A percentile compares a stretch with the other conserved stretches of the same genome.
phyloP scores from a whole-genome alignment of 1,140 invertebrate genomes.

The Planococcus citri region DNA sequence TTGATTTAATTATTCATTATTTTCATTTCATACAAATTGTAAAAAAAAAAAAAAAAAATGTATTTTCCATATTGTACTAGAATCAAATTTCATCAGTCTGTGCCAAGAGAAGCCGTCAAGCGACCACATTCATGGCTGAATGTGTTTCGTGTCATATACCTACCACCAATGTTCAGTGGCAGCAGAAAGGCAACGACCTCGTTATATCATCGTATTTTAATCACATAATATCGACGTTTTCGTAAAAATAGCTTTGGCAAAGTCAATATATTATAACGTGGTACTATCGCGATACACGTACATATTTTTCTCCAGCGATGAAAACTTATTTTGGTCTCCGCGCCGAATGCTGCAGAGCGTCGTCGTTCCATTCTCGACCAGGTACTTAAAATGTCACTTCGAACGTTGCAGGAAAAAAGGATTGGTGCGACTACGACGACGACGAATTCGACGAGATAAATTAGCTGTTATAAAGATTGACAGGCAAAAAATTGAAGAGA shows the following conservation, averaged over 20 bases:
- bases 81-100: background rate
- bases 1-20: too few species aligned
- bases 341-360: too few species aligned
- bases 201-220: background rate
- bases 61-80: background rate
- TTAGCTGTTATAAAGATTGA: background rate
- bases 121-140: background rate
- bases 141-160: conserved; percentile 8
- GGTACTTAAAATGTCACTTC: too few species aligned
- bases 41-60: too few species aligned
- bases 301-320: background rate
- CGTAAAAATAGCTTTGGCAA: conserved; percentile 5
- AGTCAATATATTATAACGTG: conserved; percentile 2
- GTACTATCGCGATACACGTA: background rate
- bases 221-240: conserved; percentile 14
- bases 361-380: too few species aligned
- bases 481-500: background rate
- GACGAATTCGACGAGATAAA: background rate
- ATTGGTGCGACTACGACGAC: too few species aligned
- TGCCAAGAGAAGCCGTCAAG: background rate
- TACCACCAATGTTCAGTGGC: too few species aligned
- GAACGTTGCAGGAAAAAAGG: too few species aligned
- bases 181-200: conserved; percentile 9
- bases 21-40: too few species aligned
- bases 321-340: background rate